These are phyloP conservation scores for Eupithecia vulgata DNA, from an alignment of 2,888 invertebrate genomes.

Conservation along the genomic window DNA sequence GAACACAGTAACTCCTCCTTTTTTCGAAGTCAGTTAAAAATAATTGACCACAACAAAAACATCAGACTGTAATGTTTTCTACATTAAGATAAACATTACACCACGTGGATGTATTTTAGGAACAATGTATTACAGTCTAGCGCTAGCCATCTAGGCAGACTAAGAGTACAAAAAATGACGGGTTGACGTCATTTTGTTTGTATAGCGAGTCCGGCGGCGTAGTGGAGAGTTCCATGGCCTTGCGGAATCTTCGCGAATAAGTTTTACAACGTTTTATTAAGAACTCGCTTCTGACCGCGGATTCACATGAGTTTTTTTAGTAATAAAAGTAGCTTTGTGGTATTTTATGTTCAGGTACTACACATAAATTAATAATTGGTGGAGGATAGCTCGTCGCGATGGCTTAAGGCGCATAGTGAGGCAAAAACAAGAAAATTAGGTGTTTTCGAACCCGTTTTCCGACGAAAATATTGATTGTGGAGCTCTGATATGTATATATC, in stretches of 20 bases:
- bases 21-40: background rate
- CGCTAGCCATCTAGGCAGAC: background rate
- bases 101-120: constrained; percentile 31
- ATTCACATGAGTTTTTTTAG: background rate
- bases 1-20: too few relatives aligned
- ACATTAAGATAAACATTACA: background rate
- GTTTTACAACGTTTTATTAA: background rate
- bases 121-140: constrained; percentile 30
- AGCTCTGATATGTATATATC: too few relatives aligned
- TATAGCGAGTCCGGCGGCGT: background rate
- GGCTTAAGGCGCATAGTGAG: too few relatives aligned
- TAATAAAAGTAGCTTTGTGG: too few relatives aligned
- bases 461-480: too few relatives aligned
- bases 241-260: background rate
- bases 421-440: too few relatives aligned
- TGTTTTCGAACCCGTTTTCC: too few relatives aligned
- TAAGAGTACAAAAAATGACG: constrained; percentile 25
- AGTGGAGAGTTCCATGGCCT: constrained; percentile 5
- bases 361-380: too few relatives aligned
- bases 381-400: too few relatives aligned
- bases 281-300: background rate
- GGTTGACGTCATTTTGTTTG: constrained; percentile 36
- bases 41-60: background rate
- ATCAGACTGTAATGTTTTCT: background rate
- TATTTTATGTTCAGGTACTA: too few relatives aligned